phyloP scores from a whole-genome alignment of 2,113 vertebrate genomes.

The Pterocles gutturalis region DNA sequence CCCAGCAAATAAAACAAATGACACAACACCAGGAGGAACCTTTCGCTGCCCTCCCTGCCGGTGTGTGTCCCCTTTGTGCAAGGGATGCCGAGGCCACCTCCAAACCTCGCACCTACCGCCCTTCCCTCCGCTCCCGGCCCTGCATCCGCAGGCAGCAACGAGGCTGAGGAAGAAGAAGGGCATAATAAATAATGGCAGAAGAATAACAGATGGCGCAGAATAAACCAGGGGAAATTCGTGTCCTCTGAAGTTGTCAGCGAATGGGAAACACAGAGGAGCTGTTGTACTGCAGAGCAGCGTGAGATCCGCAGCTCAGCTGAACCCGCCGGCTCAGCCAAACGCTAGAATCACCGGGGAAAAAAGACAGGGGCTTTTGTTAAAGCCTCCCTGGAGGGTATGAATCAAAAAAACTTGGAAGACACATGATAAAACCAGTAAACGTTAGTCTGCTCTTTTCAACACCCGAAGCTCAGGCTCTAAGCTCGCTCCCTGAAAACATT shows the following conservation, averaged over 20 bases:
- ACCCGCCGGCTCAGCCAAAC: not conserved
- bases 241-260: conserved; percentile 39
- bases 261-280: not conserved
- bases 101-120: not conserved
- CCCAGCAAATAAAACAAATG: not conserved
- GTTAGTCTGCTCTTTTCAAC: not conserved
- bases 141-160: not conserved
- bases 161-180: not conserved
- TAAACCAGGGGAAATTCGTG: not conserved
- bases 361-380: conserved; percentile 37
- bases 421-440: not conserved
- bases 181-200: not conserved
- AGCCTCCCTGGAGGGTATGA: not conserved
- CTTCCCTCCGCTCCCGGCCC: not conserved
- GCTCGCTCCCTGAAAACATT: not conserved
- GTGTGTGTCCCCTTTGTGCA: not conserved
- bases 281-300: conserved; percentile 34
- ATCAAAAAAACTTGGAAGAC: not conserved
- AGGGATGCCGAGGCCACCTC: not conserved
- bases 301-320: not conserved
- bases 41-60: not conserved
- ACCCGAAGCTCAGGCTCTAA: not conserved
- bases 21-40: not conserved
- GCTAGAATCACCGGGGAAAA: not conserved
- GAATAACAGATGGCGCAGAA: conserved; percentile 12